These are phyloP conservation scores for Drosophila suzukii DNA, from an alignment of 1,140 invertebrate species.

Conservation along the genomic window DNA sequence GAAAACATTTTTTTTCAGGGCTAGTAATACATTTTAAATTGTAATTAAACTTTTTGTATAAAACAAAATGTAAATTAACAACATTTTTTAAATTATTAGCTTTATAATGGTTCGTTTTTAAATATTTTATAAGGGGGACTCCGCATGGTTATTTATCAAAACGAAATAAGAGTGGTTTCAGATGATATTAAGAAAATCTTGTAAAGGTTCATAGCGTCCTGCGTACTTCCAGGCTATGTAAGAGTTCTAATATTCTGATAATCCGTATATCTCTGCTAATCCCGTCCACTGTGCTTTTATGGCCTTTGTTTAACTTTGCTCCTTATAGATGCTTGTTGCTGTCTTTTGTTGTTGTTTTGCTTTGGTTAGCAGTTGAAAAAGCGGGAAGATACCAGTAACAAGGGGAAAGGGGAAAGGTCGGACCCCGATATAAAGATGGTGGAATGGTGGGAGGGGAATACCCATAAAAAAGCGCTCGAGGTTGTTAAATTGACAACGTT, in stretches of 20 bases:
- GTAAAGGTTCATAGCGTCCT: too few species aligned
- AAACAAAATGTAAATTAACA: too few species aligned
- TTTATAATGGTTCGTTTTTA: background rate
- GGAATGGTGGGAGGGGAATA: constrained; percentile 4
- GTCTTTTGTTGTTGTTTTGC: constrained; percentile 52
- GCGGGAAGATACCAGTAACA: constrained; percentile 12
- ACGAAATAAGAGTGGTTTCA: too few species aligned
- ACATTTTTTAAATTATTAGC: too few species aligned
- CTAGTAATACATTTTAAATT: too few species aligned
- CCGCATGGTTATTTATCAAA: background rate
- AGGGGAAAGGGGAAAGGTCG: background rate
- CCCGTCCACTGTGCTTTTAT: constrained; percentile 56
- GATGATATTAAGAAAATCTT: too few species aligned
- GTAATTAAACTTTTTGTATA: too few species aligned
- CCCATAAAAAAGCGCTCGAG: constrained; percentile 80
- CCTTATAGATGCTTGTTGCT: constrained; percentile 44
- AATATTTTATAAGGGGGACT: background rate
- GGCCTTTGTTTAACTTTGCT: constrained; percentile 72
- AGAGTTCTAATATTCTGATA: background rate
- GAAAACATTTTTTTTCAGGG: too few species aligned
- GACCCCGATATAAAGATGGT: constrained; percentile 6
- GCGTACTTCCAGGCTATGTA: too few species aligned
- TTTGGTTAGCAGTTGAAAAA: constrained; percentile 48
- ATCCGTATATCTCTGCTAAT: background rate
- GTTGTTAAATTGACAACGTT: constrained; percentile 83